Evolutionary conservation across 2,797 vertebrate species (phyloP).

Genomic region (Protosalanx chinensis): DNA sequence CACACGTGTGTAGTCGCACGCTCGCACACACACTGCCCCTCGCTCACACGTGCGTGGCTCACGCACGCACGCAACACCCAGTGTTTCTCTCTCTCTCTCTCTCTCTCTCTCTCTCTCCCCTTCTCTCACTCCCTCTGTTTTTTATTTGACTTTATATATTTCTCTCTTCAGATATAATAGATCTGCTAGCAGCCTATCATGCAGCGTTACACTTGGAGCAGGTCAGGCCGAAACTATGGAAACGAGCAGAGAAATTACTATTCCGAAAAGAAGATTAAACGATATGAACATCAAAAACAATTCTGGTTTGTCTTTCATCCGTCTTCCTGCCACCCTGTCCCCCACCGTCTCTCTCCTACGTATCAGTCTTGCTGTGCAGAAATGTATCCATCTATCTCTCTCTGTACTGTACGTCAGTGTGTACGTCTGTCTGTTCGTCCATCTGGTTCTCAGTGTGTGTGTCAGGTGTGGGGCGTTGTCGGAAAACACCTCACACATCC

Average conservation of each 20-base stretch:
- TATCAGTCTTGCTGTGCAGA: not conserved
- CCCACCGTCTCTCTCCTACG: not conserved
- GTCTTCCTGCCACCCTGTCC: slow-evolving; percentile 50
- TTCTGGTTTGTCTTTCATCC: slow-evolving; percentile 65
- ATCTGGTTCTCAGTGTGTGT: slow-evolving; percentile 1
- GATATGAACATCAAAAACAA: too few species aligned
- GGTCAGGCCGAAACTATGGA: slow-evolving; percentile 56
- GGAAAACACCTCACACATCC: not conserved
- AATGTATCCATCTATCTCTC: slow-evolving; percentile 21
- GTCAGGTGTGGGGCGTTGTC: not conserved
- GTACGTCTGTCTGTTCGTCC: not conserved
- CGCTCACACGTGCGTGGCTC: not conserved
- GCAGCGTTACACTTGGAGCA: slow-evolving; percentile 61
- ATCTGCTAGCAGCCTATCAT: slow-evolving; percentile 56
- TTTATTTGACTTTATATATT: slow-evolving; percentile 14
- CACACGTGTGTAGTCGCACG: not conserved
- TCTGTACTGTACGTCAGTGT: slow-evolving; percentile 26
- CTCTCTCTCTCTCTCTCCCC: not conserved
- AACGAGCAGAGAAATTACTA: too few species aligned
- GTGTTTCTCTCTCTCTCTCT: not conserved
- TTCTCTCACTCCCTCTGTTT: slow-evolving; percentile 10
- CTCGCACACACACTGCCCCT: not conserved
- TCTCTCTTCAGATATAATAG: slow-evolving; percentile 48
- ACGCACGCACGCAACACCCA: slow-evolving; percentile 5
- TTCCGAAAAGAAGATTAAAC: too few species aligned